Evolutionary conservation across 2,888 invertebrate species (phyloP).

Genomic region (Agriopis marginaria): DNA sequence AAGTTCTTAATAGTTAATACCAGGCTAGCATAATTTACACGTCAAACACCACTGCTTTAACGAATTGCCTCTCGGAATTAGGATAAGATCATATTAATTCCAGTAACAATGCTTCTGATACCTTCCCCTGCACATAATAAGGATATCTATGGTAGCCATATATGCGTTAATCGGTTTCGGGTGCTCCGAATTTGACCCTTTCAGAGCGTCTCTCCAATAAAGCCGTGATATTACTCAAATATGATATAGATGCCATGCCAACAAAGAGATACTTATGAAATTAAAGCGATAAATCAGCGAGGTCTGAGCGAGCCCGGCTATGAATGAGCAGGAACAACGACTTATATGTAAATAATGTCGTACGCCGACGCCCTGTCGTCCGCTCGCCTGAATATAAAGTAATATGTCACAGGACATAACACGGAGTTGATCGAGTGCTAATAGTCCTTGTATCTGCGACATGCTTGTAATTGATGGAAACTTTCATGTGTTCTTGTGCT

Average conservation of each 20-base stretch:
- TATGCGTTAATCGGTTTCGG: slow-evolving; percentile 56
- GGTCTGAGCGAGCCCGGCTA: slow-evolving; percentile 67
- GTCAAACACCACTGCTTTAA: background rate
- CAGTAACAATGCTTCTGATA: slow-evolving; percentile 26
- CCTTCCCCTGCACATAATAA: slow-evolving; percentile 8
- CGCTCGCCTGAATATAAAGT: slow-evolving; percentile 75
- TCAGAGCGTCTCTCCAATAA: slow-evolving; percentile 69
- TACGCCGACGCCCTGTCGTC: slow-evolving; percentile 63
- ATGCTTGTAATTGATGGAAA: slow-evolving; percentile 37
- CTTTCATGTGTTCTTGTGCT: slow-evolving; percentile 28
- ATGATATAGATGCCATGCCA: slow-evolving; percentile 75
- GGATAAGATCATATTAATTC: slow-evolving; percentile 31
- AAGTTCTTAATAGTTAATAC: too few species aligned
- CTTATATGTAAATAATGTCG: slow-evolving; percentile 83
- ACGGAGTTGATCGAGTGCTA: slow-evolving; percentile 65
- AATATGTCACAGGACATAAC: slow-evolving; percentile 72
- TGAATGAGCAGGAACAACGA: slow-evolving; percentile 82
- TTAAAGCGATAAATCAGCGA: slow-evolving; percentile 83
- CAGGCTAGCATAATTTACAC: background rate
- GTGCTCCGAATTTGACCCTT: slow-evolving; percentile 60
- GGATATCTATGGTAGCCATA: slow-evolving; percentile 32
- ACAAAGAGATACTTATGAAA: slow-evolving; percentile 86
- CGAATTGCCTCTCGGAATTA: background rate
- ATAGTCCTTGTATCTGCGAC: slow-evolving; percentile 53
- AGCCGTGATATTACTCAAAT: slow-evolving; percentile 71